phyloP scores from a whole-genome alignment of 1,140 invertebrate species.

The Sitophilus oryzae region DNA sequence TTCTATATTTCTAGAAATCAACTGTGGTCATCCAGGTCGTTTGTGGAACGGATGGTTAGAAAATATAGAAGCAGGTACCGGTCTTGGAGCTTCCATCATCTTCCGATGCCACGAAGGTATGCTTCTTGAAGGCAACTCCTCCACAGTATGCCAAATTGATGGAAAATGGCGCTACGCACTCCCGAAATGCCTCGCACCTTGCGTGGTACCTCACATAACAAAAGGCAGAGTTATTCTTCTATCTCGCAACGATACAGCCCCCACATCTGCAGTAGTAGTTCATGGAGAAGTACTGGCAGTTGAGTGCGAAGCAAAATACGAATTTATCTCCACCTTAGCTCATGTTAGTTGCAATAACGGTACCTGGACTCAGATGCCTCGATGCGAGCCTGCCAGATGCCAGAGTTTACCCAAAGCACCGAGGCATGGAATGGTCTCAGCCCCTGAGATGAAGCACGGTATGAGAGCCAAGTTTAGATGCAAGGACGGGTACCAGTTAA shows the following conservation, averaged over 20 bases:
- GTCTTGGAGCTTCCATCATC: constrained; percentile 83
- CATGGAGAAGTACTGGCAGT: constrained; percentile 83
- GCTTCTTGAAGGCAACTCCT: constrained; percentile 82
- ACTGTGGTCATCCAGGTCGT: constrained; percentile 84
- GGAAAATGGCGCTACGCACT: constrained; percentile 89
- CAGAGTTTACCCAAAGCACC: constrained; percentile 82
- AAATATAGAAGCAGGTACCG: constrained; percentile 83
- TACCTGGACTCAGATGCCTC: constrained; percentile 89
- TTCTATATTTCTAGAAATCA: constrained; percentile 69
- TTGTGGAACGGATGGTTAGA: constrained; percentile 95
- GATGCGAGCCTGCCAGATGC: constrained; percentile 52
- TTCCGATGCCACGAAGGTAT: constrained; percentile 92
- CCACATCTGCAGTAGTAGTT: constrained; percentile 62
- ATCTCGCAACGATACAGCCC: constrained; percentile 50
- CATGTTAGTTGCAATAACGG: constrained; percentile 88
- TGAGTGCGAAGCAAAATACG: constrained; percentile 80
- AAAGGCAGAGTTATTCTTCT: constrained; percentile 68
- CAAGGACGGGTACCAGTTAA: constrained; percentile 80
- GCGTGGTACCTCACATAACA: constrained; percentile 80
- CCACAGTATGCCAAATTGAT: constrained; percentile 85
- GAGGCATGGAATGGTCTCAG: constrained; percentile 89
- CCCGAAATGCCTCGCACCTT: constrained; percentile 85
- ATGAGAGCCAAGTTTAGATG: constrained; percentile 89
- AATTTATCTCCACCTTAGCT: constrained; percentile 69
- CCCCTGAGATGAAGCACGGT: constrained; percentile 91